Evolutionary conservation across 2,797 vertebrate genomes (phyloP).

Genomic region (Myotis vivesi): DNA sequence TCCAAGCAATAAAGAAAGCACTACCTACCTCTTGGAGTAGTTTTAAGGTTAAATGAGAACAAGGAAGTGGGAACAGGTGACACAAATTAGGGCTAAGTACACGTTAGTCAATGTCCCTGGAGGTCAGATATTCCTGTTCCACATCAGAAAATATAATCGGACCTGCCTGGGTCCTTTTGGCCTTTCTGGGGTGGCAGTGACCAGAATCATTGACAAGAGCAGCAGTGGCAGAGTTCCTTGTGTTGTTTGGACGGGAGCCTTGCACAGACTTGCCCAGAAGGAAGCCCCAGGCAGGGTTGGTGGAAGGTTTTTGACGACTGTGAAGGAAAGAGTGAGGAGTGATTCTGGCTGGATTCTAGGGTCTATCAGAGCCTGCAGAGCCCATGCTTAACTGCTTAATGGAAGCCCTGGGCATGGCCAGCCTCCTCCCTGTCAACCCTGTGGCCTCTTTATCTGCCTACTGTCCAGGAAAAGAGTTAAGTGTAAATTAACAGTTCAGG

Average conservation of each 20-base stretch:
- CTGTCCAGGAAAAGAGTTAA: constrained; percentile 81
- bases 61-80: neutral
- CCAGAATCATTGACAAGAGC: constrained; percentile 24
- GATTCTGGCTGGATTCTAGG: constrained; percentile 78
- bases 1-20: neutral
- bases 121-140: neutral
- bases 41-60: neutral
- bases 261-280: constrained; percentile 50
- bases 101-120: no score
- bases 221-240: constrained; percentile 60
- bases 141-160: neutral
- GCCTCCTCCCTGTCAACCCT: constrained; percentile 77
- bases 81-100: neutral
- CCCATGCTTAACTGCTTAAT: constrained; percentile 80
- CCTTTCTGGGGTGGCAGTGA: neutral
- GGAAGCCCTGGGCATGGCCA: constrained; percentile 77
- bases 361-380: constrained; percentile 74
- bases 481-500: constrained; percentile 80
- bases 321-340: constrained; percentile 80
- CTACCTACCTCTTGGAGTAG: neutral
- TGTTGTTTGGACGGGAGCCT: constrained; percentile 72
- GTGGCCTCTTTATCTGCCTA: constrained; percentile 81
- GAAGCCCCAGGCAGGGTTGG: constrained; percentile 55
- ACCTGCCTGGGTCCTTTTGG: neutral
- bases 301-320: constrained; percentile 70